A percentile compares a stretch with the other conserved stretches of the same genome.
Evolutionary conservation across 2,888 invertebrate species (phyloP).

Genomic region (Amblyjoppa fuscipennis): DNA sequence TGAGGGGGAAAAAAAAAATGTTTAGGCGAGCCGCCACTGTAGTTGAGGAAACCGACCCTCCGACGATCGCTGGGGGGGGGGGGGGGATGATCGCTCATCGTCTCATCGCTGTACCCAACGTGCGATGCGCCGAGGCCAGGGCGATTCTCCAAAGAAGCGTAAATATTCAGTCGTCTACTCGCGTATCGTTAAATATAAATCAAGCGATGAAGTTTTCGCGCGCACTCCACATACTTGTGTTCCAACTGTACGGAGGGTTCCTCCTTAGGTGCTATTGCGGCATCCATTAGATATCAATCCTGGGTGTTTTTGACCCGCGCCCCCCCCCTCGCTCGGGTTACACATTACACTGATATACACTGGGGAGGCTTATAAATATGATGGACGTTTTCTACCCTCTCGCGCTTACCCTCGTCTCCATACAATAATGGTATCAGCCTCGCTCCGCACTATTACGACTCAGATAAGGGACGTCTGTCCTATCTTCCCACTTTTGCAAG

Average conservation of each 20-base stretch:
- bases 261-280: slow-evolving; percentile 23
- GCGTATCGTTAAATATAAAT: slow-evolving; percentile 48
- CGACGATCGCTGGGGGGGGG: slow-evolving; percentile 38
- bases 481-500: not conserved
- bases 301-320: slow-evolving; percentile 11
- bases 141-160: slow-evolving; percentile 12
- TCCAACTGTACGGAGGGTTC: not conserved
- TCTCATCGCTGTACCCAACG: slow-evolving; percentile 10
- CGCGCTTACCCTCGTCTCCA: not conserved
- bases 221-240: not conserved
- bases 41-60: slow-evolving; percentile 26
- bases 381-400: slow-evolving; percentile 56
- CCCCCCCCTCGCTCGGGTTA: slow-evolving; percentile 6
- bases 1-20: not conserved
- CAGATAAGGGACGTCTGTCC: slow-evolving; percentile 42
- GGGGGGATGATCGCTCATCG: slow-evolving; percentile 55
- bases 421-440: slow-evolving; percentile 19
- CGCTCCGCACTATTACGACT: slow-evolving; percentile 29
- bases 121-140: not conserved
- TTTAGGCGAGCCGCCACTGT: slow-evolving; percentile 5
- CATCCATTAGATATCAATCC: slow-evolving; percentile 63
- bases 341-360: slow-evolving; percentile 59
- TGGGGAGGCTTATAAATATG: slow-evolving; percentile 60
- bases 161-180: slow-evolving; percentile 44
- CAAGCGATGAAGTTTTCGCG: slow-evolving; percentile 10